Base-by-base conservation (phyloP, 1,140 invertebrate genomes). In the Cyphomyrmex costatus region DNA sequence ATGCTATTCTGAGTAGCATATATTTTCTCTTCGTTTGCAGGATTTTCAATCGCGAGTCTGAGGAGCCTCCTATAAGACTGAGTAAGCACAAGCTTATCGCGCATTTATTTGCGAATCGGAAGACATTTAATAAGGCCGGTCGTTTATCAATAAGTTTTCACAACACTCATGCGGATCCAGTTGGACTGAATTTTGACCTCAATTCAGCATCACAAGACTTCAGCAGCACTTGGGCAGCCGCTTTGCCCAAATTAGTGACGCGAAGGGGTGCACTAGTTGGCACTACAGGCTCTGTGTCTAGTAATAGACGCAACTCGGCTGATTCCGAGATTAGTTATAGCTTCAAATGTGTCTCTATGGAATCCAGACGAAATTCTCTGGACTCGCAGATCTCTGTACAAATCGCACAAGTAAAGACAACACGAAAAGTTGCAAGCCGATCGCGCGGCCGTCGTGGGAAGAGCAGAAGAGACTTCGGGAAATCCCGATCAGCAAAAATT, bases 21-120 rank as follows among this genome's bases (percentile, higher is more conserved):
- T 85, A 86, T 80, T 49, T 73, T 30, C 8, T 80, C 3, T 65
- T 66, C 3, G 51, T 61, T 87, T 90, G 19, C 77, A 95, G 94
- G 80, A 93, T 88, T 24, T 94, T 93, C 27, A 95, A 97, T n/a
- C 96, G 96, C 80, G 97, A 97, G 88, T 95, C 96, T 4, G 96
- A 97, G 87, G 97, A 97, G 85, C 97, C 97, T 27, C 97, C 97
- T 14, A 95, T 96, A 53, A 97, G 97, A 93, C 94, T 98, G 85
- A 97, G 98, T 91, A 98, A 98, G 92, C 98, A 99, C 93, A 98
- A 98, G 94, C 96, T 99, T 30, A 98, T 99, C 73, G 98, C 98
- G 12, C 97, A 98, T 93, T 98, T 98, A 1, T 99, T 98, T 96
- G 97, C 97, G 0, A 98, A 98, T 86, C 96, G 98, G n/a, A 97